Evolutionary conservation across 2,888 invertebrate species (phyloP).

Genomic region (Hypena proboscidalis): DNA sequence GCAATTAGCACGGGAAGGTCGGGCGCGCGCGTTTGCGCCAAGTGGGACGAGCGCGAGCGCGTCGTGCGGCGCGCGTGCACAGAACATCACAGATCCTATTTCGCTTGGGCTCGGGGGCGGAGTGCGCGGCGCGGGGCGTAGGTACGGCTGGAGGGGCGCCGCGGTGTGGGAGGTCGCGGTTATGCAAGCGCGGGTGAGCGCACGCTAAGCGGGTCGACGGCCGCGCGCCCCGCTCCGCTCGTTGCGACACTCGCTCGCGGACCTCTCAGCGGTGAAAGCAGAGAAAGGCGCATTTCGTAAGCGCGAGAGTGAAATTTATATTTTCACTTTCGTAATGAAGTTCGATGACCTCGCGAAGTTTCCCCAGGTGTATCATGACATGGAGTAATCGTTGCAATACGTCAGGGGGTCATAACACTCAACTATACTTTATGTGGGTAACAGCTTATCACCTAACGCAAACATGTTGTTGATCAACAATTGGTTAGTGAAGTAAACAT

Average conservation of each 20-base stretch:
- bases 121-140: constrained; percentile 25
- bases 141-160: constrained; percentile 40
- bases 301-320: constrained; percentile 82
- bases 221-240: constrained; percentile 75
- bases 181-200: constrained; percentile 87
- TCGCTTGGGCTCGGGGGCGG: constrained; percentile 50
- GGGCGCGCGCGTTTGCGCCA: constrained; percentile 61
- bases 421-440: no score
- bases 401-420: neutral
- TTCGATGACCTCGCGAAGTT: constrained; percentile 62
- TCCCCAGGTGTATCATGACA: constrained; percentile 36
- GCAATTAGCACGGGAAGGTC: constrained; percentile 75
- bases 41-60: constrained; percentile 52
- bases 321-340: constrained; percentile 82
- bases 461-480: no score
- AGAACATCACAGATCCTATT: constrained; percentile 72
- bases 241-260: constrained; percentile 69
- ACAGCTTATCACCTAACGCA: no score
- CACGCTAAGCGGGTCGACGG: constrained; percentile 89
- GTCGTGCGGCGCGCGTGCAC: constrained; percentile 52
- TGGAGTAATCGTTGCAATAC: constrained; percentile 8
- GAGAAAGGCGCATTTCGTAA: constrained; percentile 85
- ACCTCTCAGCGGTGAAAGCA: constrained; percentile 83
- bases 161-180: constrained; percentile 73
- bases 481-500: no score